Percentiles rank a stretch among this genome's conserved stretches.
Conservation (phyloP, 1,140 invertebrate genomes). For the Penaeus japonicus region DNA sequence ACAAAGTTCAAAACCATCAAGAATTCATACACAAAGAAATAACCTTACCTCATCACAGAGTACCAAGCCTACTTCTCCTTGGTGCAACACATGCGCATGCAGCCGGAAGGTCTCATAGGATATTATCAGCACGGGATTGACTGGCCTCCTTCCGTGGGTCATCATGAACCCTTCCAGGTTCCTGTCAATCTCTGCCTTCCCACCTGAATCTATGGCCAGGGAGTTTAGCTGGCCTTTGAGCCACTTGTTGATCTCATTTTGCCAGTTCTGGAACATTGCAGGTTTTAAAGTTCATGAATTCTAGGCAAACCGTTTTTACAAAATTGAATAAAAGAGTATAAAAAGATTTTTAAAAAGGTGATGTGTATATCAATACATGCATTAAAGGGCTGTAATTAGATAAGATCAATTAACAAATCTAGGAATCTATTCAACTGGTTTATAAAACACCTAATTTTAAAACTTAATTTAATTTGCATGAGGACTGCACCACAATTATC, state of each 20-base stretch:
- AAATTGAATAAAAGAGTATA: background rate
- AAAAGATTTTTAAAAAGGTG: conserved; percentile 25
- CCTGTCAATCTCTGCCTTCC: conserved; percentile 86
- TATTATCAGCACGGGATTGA: conserved; percentile 93
- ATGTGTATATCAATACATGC: background rate
- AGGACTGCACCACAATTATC: too few relatives aligned
- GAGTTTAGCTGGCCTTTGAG: conserved; percentile 82
- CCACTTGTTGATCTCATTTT: conserved; percentile 99
- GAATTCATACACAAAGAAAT: background rate
- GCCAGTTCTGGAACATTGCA: conserved; percentile 82
- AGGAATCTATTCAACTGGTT: background rate
- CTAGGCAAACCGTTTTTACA: too few relatives aligned
- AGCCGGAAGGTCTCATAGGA: conserved; percentile 99
- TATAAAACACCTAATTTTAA: background rate
- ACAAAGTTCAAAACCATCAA: too few relatives aligned
- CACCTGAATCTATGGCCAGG: conserved; percentile 90
- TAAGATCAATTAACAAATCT: background rate
- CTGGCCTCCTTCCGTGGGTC: conserved; percentile 71
- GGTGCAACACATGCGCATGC: conserved; percentile 87
- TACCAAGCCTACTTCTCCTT: conserved; percentile 91
- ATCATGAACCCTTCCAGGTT: conserved; percentile 73
- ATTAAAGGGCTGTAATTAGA: background rate
- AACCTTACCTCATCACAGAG: conserved; percentile 90
- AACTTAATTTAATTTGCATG: background rate
- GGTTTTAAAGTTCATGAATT: background rate